phyloP scores from a whole-genome alignment of 2,888 invertebrate genomes.

The Drosophila incognita region DNA sequence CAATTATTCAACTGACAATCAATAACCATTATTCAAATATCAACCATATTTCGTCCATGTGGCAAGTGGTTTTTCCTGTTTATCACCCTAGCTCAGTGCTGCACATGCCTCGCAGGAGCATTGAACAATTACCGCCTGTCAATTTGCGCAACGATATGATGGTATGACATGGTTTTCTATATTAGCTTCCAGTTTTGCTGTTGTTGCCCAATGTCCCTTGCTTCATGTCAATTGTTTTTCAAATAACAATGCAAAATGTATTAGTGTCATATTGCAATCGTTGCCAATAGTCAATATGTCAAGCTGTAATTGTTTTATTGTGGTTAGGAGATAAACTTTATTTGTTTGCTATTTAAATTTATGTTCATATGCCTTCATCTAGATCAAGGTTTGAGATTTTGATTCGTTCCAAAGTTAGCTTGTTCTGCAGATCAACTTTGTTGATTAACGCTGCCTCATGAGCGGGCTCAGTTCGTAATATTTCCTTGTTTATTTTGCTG shows the following conservation, averaged over 20 bases:
- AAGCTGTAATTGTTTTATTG: neutral
- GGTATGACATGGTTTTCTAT: neutral
- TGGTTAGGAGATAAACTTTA: neutral
- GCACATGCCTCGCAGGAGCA: neutral
- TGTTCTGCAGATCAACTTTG: conserved; percentile 17
- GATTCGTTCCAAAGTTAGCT: conserved; percentile 36
- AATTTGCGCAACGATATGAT: neutral
- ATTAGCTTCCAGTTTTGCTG: neutral
- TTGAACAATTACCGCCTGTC: neutral
- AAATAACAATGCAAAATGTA: neutral
- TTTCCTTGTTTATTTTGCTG: conserved; percentile 55
- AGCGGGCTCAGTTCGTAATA: conserved; percentile 53
- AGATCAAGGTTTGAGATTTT: neutral
- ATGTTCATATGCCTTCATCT: neutral
- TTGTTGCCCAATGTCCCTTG: neutral
- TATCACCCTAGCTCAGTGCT: neutral
- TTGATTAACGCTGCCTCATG: conserved; percentile 48
- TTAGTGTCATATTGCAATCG: neutral
- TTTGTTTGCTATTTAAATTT: neutral
- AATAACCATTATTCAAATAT: neutral
- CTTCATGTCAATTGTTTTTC: neutral
- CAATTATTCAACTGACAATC: neutral
- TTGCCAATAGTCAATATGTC: neutral
- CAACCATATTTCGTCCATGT: neutral
- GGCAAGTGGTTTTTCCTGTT: neutral